phyloP scores from a whole-genome alignment of 2,797 vertebrate genomes.

The Xyrichtys novacula region DNA sequence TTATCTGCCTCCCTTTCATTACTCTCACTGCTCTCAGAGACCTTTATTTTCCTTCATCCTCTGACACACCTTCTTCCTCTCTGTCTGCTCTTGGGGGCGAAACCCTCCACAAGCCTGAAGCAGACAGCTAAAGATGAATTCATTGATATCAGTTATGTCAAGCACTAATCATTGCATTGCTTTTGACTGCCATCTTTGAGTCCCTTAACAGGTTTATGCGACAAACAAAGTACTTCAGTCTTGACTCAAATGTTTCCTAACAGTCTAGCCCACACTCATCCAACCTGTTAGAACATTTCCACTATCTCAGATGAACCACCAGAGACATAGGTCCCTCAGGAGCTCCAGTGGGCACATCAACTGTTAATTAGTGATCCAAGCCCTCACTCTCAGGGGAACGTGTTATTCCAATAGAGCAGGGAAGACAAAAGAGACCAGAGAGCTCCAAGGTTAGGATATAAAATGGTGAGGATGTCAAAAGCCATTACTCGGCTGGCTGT shows the following conservation, averaged over 20 bases:
- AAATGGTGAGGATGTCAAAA: not conserved
- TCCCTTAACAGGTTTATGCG: no score
- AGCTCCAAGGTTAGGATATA: not conserved
- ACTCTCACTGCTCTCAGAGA: no score
- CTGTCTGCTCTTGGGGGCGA: no score
- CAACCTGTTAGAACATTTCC: not conserved
- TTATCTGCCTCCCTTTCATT: no score
- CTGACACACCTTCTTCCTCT: no score
- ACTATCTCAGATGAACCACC: not conserved
- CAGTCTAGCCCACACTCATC: not conserved
- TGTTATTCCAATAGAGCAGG: not conserved
- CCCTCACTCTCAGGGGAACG: constrained; percentile 3
- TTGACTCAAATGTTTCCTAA: not conserved
- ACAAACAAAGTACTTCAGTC: not conserved
- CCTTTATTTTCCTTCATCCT: no score
- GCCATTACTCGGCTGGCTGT: not conserved
- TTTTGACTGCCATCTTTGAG: no score
- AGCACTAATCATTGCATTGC: no score
- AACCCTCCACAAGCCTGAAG: no score
- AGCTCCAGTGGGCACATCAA: constrained; percentile 14
- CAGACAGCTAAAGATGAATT: no score
- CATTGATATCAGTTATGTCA: no score
- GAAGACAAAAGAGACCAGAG: not conserved
- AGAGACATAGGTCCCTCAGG: constrained; percentile 3
- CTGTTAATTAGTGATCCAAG: constrained; percentile 18